Evolutionary conservation across 2,113 vertebrate species (phyloP).

Genomic region (Neofelis nebulosa): DNA sequence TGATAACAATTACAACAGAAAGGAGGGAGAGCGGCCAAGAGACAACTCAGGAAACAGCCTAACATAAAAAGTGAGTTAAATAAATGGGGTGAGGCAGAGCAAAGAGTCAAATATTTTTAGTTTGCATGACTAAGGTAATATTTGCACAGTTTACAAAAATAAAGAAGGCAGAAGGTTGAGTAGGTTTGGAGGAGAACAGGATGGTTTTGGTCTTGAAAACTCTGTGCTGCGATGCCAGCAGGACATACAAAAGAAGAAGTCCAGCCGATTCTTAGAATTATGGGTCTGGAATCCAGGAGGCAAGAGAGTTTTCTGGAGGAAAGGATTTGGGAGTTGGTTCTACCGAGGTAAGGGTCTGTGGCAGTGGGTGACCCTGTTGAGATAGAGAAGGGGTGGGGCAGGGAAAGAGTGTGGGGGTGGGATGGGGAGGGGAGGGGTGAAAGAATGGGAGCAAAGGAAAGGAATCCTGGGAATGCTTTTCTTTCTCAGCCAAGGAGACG

Average conservation of each 20-base stretch:
- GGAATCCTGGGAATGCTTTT: background rate
- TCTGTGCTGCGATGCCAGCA: background rate
- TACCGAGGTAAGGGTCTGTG: background rate
- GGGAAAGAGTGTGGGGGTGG: background rate
- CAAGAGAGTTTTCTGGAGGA: background rate
- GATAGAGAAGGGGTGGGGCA: background rate
- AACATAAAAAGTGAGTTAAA: background rate
- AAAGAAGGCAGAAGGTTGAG: background rate
- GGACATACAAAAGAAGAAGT: background rate
- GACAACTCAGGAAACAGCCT: background rate
- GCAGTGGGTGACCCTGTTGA: background rate
- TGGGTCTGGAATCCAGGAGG: background rate
- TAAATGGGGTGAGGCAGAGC: background rate
- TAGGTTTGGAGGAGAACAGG: background rate
- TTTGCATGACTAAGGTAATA: background rate
- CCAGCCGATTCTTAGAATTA: background rate
- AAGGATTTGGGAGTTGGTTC: background rate
- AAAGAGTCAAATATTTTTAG: background rate
- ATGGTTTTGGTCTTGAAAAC: background rate
- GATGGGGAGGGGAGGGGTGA: accelerated
- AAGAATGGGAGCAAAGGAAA: background rate
- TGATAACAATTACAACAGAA: background rate
- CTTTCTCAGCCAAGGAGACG: background rate
- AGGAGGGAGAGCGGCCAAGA: background rate
- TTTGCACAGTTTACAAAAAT: background rate